These are phyloP conservation scores for Liparis tanakae DNA, from an alignment of 2,797 vertebrate genomes.

Conservation along the genomic window DNA sequence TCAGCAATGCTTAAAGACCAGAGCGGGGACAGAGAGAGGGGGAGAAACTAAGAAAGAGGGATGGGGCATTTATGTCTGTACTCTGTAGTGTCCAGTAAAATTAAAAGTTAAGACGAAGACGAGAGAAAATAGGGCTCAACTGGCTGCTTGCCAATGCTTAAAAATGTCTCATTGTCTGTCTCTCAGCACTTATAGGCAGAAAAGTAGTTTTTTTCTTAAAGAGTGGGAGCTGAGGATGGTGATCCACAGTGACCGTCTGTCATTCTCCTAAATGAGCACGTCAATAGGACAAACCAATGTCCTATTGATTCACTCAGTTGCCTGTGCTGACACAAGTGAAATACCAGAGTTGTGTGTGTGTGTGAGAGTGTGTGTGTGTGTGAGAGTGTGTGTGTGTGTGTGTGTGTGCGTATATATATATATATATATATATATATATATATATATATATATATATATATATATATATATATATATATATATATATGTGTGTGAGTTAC, in stretches of 20 bases:
- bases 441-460: neutral
- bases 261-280: conserved; percentile 28
- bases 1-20: conserved; percentile 27
- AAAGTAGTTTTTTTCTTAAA: neutral
- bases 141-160: neutral
- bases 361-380: conserved; percentile 8
- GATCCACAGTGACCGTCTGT: conserved; percentile 15
- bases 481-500: neutral
- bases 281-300: conserved; percentile 46
- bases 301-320: conserved; percentile 46
- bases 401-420: neutral
- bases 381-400: conserved; percentile 13
- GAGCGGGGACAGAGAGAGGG: neutral
- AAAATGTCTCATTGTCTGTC: neutral
- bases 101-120: neutral
- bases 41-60: neutral
- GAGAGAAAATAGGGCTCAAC: neutral
- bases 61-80: conserved; percentile 1
- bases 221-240: neutral
- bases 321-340: conserved; percentile 49
- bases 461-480: neutral
- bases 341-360: too few species aligned
- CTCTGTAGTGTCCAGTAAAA: neutral
- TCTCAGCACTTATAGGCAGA: neutral
- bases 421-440: conserved; percentile 2